Evolutionary conservation across 2,797 vertebrate species (phyloP).

Genomic region (Melanogrammus aeglefinus): DNA sequence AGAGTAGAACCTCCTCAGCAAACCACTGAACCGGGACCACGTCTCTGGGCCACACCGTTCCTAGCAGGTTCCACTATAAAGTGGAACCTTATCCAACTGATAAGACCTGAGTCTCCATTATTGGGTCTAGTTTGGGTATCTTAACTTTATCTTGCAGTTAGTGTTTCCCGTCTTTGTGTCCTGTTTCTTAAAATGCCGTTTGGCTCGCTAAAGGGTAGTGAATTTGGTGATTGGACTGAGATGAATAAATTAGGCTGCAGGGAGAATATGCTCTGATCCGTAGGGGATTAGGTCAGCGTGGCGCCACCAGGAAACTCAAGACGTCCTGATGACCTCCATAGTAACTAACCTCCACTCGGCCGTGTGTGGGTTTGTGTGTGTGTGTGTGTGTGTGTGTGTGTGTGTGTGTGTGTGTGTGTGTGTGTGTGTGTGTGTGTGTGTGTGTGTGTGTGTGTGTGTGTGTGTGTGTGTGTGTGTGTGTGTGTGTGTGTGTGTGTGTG

Average conservation of each 20-base stretch:
- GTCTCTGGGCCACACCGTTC: too few relatives aligned
- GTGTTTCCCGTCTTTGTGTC: neutral
- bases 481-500: too few relatives aligned
- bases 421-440: neutral
- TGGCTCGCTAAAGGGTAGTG: neutral
- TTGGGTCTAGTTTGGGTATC: neutral
- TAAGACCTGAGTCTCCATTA: too few relatives aligned
- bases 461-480: neutral
- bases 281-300: neutral
- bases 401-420: neutral
- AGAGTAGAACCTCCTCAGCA: too few relatives aligned
- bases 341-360: neutral
- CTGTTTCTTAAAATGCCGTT: neutral
- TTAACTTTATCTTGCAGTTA: neutral
- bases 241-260: neutral
- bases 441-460: too few relatives aligned
- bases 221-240: neutral
- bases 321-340: neutral
- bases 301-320: neutral
- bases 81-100: too few relatives aligned
- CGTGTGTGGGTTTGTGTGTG: neutral
- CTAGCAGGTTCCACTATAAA: too few relatives aligned
- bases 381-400: neutral
- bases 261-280: neutral
- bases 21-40: too few relatives aligned